phyloP scores from a whole-genome alignment of 2,888 invertebrate species.

The Eucera pruinosa region DNA sequence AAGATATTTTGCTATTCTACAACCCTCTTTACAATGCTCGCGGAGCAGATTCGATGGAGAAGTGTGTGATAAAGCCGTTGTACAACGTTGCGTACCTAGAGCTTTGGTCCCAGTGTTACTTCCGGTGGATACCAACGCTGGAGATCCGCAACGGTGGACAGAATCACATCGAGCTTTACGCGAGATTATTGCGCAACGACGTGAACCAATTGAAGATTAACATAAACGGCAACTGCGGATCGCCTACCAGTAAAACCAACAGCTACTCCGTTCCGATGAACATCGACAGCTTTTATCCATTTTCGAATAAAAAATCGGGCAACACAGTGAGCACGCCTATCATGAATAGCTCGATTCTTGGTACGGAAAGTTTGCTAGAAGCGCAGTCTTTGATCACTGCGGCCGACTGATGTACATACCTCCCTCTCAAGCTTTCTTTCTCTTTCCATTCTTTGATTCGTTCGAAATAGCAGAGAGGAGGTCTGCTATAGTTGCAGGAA shows the following conservation, averaged over 20 bases:
- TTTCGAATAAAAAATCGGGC: conserved; percentile 79
- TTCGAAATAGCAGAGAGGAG: no score
- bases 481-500: neutral
- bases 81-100: conserved; percentile 87
- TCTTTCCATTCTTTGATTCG: no score
- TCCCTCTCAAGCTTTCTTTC: conserved; percentile 12
- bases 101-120: conserved; percentile 95
- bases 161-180: conserved; percentile 86
- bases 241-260: conserved; percentile 74
- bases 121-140: conserved; percentile 93
- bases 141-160: conserved; percentile 90
- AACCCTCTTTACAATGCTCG: conserved; percentile 90
- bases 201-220: conserved; percentile 84
- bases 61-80: conserved; percentile 84
- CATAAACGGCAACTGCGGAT: conserved; percentile 69
- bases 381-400: conserved; percentile 90
- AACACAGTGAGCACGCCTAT: conserved; percentile 80
- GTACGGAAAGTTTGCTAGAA: conserved; percentile 88
- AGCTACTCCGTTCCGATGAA: conserved; percentile 79
- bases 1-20: conserved; percentile 92
- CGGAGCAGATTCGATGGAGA: conserved; percentile 30
- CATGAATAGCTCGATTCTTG: conserved; percentile 87
- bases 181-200: conserved; percentile 85
- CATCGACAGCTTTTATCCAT: conserved; percentile 83
- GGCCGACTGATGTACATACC: conserved; percentile 86